Conservation (phyloP, 2,113 vertebrate genomes). For the Leiothrix lutea region DNA sequence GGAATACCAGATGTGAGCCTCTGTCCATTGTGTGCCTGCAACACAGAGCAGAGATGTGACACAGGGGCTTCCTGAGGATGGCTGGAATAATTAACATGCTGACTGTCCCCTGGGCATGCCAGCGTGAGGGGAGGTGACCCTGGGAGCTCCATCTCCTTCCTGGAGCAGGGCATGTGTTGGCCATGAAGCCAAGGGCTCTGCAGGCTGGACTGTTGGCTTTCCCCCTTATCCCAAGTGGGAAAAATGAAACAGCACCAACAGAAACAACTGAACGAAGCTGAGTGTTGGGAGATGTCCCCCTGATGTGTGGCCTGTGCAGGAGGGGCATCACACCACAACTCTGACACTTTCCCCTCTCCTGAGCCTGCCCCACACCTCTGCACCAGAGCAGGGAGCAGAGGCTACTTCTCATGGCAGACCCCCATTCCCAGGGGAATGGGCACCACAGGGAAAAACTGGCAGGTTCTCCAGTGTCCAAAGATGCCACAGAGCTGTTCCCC, state of each 20-base stretch:
- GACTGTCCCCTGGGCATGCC: background rate
- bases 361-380: no score
- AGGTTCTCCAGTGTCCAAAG: background rate
- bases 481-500: background rate
- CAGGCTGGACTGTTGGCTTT: background rate
- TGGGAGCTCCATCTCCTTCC: background rate
- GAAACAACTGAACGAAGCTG: background rate
- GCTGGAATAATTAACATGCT: background rate
- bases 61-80: background rate
- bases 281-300: background rate
- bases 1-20: background rate
- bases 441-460: background rate
- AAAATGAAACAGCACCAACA: background rate
- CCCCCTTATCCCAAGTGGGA: background rate
- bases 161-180: background rate
- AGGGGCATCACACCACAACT: background rate
- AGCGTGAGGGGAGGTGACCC: fast-evolving
- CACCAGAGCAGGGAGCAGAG: background rate
- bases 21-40: background rate
- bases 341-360: background rate
- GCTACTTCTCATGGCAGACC: background rate
- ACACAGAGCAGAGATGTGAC: fast-evolving
- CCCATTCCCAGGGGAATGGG: background rate
- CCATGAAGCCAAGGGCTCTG: background rate
- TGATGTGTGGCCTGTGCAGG: background rate